Conservation (phyloP, 2,888 invertebrate species). For the Ditylenchus weischeri region DNA sequence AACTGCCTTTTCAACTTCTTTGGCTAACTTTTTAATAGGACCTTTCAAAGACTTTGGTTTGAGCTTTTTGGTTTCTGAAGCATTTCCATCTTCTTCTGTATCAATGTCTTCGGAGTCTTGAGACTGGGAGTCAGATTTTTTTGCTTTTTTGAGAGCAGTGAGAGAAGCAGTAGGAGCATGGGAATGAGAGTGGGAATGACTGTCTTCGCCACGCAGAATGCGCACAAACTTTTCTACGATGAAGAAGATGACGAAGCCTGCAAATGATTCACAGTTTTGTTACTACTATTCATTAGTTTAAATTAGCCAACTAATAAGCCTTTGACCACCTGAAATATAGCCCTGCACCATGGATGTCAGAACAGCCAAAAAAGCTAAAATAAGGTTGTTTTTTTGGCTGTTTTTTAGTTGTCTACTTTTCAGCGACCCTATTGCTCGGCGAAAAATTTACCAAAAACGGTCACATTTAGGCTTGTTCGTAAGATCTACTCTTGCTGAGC, state of each 20-base stretch:
- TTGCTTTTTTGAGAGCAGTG: slow-evolving; percentile 22
- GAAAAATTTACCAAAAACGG: too few relatives aligned
- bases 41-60: slow-evolving; percentile 6
- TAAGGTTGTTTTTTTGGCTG: too few relatives aligned
- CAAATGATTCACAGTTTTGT: slow-evolving; percentile 12
- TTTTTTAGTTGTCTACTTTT: too few relatives aligned
- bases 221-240: slow-evolving; percentile 82
- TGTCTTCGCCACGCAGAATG: slow-evolving; percentile 70
- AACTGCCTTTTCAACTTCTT: slow-evolving; percentile 16
- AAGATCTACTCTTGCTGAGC: too few relatives aligned
- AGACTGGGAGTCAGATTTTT: slow-evolving; percentile 21
- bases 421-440: too few relatives aligned
- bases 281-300: too few relatives aligned
- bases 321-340: too few relatives aligned
- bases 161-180: slow-evolving; percentile 19
- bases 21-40: slow-evolving; percentile 21
- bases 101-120: slow-evolving; percentile 10
- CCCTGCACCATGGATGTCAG: too few relatives aligned
- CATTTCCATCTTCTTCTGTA: not conserved
- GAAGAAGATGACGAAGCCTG: slow-evolving; percentile 54
- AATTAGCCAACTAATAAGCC: too few relatives aligned
- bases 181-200: slow-evolving; percentile 69
- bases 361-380: too few relatives aligned
- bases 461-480: too few relatives aligned
- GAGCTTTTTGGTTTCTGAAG: not conserved